These are phyloP conservation scores for Bombus haemorrhoidalis DNA, from an alignment of 1,140 invertebrate genomes.

Conservation along the genomic window DNA sequence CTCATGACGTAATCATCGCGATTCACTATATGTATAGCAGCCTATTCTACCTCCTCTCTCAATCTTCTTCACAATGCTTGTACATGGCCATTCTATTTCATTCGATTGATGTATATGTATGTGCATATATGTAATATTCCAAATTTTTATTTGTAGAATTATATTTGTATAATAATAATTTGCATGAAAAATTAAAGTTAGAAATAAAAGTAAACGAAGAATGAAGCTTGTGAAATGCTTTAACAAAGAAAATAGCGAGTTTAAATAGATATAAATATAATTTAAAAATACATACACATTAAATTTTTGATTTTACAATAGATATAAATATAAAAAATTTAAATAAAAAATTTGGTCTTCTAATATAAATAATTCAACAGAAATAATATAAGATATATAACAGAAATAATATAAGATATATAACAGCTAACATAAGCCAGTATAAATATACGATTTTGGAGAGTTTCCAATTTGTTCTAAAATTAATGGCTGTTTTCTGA, in stretches of 20 bases:
- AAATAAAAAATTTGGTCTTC: no score
- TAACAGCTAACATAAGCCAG: no score
- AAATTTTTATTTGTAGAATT: background rate
- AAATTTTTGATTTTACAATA: no score
- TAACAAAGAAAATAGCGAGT: no score
- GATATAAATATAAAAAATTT: no score
- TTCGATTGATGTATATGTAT: background rate
- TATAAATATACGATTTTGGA: background rate
- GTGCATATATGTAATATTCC: background rate
- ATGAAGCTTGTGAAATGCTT: no score
- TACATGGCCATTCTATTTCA: background rate
- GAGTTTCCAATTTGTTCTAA: background rate
- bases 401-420: no score
- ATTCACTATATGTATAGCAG: constrained; percentile 14
- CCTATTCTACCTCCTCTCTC: background rate
- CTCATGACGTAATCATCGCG: constrained; percentile 38
- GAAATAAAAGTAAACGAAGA: no score
- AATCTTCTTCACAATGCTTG: constrained; percentile 4
- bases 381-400: no score
- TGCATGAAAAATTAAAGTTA: background rate
- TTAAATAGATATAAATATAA: background rate
- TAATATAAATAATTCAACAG: no score
- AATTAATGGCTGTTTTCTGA: background rate
- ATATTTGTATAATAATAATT: background rate
- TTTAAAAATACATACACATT: no score